A percentile compares a stretch with the other conserved stretches of the same genome.
phyloP scores from a whole-genome alignment of 1,140 invertebrate genomes.

The Listronotus bonariensis region DNA sequence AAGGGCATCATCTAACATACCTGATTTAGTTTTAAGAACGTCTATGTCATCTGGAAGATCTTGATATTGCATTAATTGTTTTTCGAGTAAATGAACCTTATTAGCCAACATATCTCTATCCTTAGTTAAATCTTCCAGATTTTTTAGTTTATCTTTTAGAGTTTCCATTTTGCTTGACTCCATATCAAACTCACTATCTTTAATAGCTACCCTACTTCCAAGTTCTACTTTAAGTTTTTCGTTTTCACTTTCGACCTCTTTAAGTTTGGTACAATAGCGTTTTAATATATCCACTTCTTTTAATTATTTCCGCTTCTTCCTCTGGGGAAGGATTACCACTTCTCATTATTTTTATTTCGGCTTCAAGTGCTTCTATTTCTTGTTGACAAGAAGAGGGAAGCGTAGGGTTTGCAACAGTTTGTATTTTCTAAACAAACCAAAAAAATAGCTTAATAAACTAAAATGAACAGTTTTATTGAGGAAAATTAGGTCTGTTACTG shows the following conservation, averaged over 20 bases:
- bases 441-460: not conserved
- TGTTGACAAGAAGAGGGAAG: constrained; percentile 29
- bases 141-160: constrained; percentile 28
- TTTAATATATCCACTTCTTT: constrained; percentile 44
- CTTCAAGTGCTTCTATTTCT: constrained; percentile 44
- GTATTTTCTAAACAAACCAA: constrained; percentile 24
- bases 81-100: constrained; percentile 32
- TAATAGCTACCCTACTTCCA: constrained; percentile 18
- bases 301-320: constrained; percentile 43
- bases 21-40: constrained; percentile 25
- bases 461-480: not conserved
- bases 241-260: constrained; percentile 44
- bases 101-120: constrained; percentile 34
- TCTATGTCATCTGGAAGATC: constrained; percentile 35
- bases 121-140: constrained; percentile 27
- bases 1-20: constrained; percentile 35
- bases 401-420: constrained; percentile 21
- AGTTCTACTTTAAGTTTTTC: constrained; percentile 37
- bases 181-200: constrained; percentile 15
- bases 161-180: constrained; percentile 17
- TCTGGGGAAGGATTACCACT: constrained; percentile 36
- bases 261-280: constrained; percentile 44
- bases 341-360: constrained; percentile 42
- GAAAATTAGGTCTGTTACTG: constrained; percentile 22
- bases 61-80: constrained; percentile 32